These are phyloP conservation scores for Drosophila fungiperda DNA, from an alignment of 2,888 invertebrate genomes.

Conservation along the genomic window DNA sequence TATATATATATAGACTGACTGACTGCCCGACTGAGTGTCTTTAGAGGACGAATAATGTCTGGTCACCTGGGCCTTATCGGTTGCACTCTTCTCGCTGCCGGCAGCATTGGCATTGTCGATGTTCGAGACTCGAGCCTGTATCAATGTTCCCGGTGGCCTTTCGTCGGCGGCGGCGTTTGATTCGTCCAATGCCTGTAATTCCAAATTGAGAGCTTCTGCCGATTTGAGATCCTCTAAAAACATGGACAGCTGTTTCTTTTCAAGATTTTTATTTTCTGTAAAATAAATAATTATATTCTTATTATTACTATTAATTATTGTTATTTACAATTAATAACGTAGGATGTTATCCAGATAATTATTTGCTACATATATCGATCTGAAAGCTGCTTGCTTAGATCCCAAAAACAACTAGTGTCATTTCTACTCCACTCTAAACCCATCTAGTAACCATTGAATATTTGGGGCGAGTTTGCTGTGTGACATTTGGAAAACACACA, in stretches of 20 bases:
- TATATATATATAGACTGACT: background rate
- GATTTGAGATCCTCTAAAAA: constrained; percentile 91
- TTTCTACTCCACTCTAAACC: background rate
- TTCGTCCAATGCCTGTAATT: background rate
- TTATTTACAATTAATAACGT: background rate
- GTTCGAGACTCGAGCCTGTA: constrained; percentile 53
- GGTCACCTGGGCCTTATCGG: background rate
- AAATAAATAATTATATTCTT: background rate
- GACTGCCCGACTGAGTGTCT: background rate
- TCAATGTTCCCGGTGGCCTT: constrained; percentile 44
- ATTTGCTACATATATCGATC: background rate
- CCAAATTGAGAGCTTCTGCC: constrained; percentile 86
- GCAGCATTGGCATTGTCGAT: background rate
- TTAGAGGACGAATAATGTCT: background rate
- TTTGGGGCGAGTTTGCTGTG: too few species aligned
- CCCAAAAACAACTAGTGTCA: background rate
- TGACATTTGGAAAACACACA: background rate
- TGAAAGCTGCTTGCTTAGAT: too few species aligned
- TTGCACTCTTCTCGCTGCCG: background rate
- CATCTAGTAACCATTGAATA: background rate
- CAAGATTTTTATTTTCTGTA: background rate
- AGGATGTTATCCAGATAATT: background rate
- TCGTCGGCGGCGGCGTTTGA: constrained; percentile 1
- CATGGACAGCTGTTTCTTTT: constrained; percentile 3
- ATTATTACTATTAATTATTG: background rate